Evolutionary conservation across 2,888 invertebrate species (phyloP).

Genomic region (Harpalus rufipes): DNA sequence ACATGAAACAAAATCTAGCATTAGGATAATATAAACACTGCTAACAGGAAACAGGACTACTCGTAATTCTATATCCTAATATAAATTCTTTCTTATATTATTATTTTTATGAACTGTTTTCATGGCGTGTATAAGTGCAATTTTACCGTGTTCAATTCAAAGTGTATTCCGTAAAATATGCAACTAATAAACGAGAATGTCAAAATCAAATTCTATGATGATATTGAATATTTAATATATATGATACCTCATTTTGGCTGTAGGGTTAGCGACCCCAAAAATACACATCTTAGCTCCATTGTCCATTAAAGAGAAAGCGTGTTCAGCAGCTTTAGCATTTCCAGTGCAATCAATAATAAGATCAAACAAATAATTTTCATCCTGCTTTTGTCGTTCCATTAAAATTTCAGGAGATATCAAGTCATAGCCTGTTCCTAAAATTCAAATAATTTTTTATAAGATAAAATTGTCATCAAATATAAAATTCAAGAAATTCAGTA

Average conservation of each 20-base stretch:
- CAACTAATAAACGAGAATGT: too few relatives aligned
- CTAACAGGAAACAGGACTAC: too few relatives aligned
- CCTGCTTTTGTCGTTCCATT: conserved; percentile 74
- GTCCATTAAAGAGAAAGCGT: conserved; percentile 79
- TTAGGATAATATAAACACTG: too few relatives aligned
- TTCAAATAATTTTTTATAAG: conserved; percentile 1
- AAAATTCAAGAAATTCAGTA: too few relatives aligned
- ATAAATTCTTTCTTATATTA: too few relatives aligned
- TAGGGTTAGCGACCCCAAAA: conserved; percentile 83
- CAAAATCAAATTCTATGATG: too few relatives aligned
- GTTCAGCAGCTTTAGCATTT: conserved; percentile 84
- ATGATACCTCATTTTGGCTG: conserved; percentile 75
- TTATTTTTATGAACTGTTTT: too few relatives aligned
- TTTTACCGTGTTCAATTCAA: too few relatives aligned
- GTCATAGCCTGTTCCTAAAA: conserved; percentile 26
- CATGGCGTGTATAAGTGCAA: too few relatives aligned
- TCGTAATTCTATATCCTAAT: too few relatives aligned
- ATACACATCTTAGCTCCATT: conserved; percentile 83
- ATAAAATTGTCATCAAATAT: conserved; percentile 60
- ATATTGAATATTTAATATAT: not conserved
- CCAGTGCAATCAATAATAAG: conserved; percentile 87
- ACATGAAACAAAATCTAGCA: too few relatives aligned
- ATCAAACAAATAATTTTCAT: conserved; percentile 79
- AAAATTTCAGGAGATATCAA: conserved; percentile 79
- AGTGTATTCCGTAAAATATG: too few relatives aligned